Conservation (phyloP, 2,888 invertebrate genomes). For the Heteropelma amictum region DNA sequence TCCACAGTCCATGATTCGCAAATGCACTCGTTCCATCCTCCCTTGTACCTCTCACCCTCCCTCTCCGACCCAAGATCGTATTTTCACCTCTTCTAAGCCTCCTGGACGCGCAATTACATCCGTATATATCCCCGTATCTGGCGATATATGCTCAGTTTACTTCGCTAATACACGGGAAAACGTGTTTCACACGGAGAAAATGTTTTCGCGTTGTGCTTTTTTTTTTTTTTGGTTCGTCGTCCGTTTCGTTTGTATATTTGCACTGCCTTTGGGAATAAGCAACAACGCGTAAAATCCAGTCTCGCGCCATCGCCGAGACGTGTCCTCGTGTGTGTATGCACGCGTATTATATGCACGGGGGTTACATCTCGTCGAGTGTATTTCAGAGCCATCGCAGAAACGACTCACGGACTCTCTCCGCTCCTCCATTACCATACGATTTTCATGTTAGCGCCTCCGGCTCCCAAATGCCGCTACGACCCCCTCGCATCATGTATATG, state of each 20-base stretch:
- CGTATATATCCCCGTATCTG: background rate
- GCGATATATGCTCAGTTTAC: background rate
- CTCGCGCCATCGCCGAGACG: conserved; percentile 43
- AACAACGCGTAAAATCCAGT: conserved; percentile 16
- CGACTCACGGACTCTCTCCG: conserved; percentile 37
- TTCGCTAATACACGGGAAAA: background rate
- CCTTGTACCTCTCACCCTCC: conserved; percentile 40
- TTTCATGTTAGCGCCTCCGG: conserved; percentile 75
- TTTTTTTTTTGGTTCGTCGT: background rate
- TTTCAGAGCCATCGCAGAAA: conserved; percentile 36
- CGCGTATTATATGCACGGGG: too few relatives aligned
- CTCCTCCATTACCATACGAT: conserved; percentile 73
- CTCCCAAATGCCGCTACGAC: conserved; percentile 72
- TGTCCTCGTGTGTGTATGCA: too few relatives aligned
- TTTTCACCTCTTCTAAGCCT: conserved; percentile 21
- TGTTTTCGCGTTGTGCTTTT: background rate
- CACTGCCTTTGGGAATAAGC: background rate
- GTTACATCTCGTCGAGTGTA: conserved; percentile 31
- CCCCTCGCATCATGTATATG: conserved; percentile 71
- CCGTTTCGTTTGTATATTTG: background rate
- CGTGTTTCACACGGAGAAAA: background rate
- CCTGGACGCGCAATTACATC: conserved; percentile 23
- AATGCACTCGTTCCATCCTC: conserved; percentile 7
- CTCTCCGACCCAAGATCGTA: conserved; percentile 35
- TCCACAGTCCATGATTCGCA: background rate